Conservation (phyloP, 2,797 vertebrate species). For the Lacerta viridis region DNA sequence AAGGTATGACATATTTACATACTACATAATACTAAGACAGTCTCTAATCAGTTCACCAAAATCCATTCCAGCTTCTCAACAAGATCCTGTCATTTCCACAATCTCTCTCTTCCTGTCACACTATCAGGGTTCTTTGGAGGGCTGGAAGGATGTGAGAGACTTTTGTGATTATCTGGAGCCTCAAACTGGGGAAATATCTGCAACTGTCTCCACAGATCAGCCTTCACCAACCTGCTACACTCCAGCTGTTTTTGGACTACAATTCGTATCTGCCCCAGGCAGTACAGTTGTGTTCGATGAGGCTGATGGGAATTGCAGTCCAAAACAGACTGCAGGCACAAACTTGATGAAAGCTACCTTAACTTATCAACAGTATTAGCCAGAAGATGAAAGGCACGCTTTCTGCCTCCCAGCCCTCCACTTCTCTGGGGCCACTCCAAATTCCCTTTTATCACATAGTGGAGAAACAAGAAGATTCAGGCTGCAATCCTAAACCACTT, state of each 20-base stretch:
- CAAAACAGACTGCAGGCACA: no score
- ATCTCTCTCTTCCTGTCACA: not conserved
- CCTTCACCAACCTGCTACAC: no score
- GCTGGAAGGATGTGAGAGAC: constrained; percentile 13
- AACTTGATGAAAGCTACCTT: not conserved
- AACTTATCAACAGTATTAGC: not conserved
- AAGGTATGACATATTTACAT: no score
- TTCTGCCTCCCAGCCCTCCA: not conserved
- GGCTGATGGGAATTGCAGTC: no score
- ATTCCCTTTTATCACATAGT: not conserved
- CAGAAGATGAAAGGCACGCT: not conserved
- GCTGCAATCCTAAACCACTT: not conserved
- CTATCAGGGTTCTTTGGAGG: constrained; percentile 30
- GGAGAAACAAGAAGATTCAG: not conserved
- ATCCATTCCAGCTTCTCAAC: not conserved
- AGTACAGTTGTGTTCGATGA: no score
- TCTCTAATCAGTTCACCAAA: no score
- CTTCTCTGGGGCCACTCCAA: not conserved
- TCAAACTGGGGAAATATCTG: accelerated
- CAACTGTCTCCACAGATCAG: constrained; percentile 53
- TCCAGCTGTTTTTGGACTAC: no score
- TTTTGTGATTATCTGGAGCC: constrained; percentile 11
- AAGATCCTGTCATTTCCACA: not conserved
- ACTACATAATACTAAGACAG: no score
- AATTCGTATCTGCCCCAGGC: no score